Evolutionary conservation across 2,888 invertebrate species (phyloP), one percentile per base, ranked within the genome.

Genomic region (Agrotis exclamationis): DNA sequence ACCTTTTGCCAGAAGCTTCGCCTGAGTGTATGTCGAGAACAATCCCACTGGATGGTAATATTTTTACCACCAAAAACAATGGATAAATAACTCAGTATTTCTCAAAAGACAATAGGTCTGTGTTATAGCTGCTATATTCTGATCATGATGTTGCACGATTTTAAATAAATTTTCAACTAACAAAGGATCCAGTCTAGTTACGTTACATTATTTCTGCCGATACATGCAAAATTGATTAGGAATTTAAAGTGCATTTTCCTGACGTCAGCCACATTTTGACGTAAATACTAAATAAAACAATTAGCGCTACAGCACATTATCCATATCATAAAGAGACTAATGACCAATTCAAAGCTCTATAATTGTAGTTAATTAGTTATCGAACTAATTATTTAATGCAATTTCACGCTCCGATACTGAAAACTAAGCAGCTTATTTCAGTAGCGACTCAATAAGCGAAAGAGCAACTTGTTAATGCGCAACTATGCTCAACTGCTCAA

Each of bases 351-450:
- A 60, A 63, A 75, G 68, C 68, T 53, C 75, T 67, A 53, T 22
- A 51, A 76, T 64, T 53, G 53, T 62, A 76, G 53, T 22, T 70
- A 70, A 79, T 73, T 79, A 82, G 60, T 28, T 57, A 67, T 54
- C 39, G n/a, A 79, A 63, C 53, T 72, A 64, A 82, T 82, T 82
- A 82, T 62, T 79, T 58, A 57, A 67, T 79, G 66, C 82, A 78
- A 64, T 67, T 67, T 66, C 63, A 71, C 60, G 64, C 66, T 79
- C 22, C 60, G 63, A 78, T 72, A 78, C 51, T 70, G 77, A 76
- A 79, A 82, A 79, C 63, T 82, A 82, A 78, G 74, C 79, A 50
- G 50, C 63, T 67, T 66, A 44, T 45, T 72, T 56, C 28, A 59
- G 66, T 44, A 62, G 74, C 54, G 68, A 74, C 79, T 82, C 68